Base-by-base conservation (phyloP, 1,140 invertebrate genomes). In the Campoletis sonorensis region DNA sequence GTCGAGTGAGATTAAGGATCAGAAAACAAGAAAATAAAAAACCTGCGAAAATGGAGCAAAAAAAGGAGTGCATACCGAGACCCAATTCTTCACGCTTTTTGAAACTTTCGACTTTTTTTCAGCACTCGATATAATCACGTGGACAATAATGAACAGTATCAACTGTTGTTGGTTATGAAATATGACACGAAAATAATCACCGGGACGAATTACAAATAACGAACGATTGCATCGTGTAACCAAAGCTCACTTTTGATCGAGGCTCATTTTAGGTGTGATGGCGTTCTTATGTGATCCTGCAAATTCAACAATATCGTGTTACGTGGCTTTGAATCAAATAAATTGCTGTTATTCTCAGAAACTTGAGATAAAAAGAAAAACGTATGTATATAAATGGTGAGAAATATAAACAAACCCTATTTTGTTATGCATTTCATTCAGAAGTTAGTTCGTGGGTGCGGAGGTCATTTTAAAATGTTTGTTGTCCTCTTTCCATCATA, bases 191-290 rank as follows among this genome's bases (percentile, higher is more conserved):
- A 7, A 71, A 26, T 58, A n/a, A 58, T 18, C 27, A 71, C 68
- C 33, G 68, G 3, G 68, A 71, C 27, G 23, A 37, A 71, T 71
- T 71, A 21, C 68, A 71, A 71, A 71, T 71, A 15, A 37, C 40
- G 23, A 30, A 30, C 33, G 68, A 71, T 37, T 7, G 16, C 7
- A 11, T 71, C 68, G 16, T 23, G 23, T 33, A n/a, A n/a, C 68
- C 40, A 71, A 27, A 16, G 13, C 1, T 30, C 68, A 71, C 16
- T 71, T 71, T 37, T 18, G 16, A 30, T 27, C 23, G 68, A 16
- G 3, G 26, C 3, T 71, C 5, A 45, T 18, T 71, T 18, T 40
- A 30, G 18, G 68, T n/a, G 54, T 10, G 40, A 58, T 21, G 16
- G 18, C 18, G 21, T 58, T 23, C 18, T 13, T 7, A 13, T n/a